Evolutionary conservation across 2,113 vertebrate species (phyloP), one percentile per base, ranked within the genome.

Genomic region (Oophaga pumilio): DNA sequence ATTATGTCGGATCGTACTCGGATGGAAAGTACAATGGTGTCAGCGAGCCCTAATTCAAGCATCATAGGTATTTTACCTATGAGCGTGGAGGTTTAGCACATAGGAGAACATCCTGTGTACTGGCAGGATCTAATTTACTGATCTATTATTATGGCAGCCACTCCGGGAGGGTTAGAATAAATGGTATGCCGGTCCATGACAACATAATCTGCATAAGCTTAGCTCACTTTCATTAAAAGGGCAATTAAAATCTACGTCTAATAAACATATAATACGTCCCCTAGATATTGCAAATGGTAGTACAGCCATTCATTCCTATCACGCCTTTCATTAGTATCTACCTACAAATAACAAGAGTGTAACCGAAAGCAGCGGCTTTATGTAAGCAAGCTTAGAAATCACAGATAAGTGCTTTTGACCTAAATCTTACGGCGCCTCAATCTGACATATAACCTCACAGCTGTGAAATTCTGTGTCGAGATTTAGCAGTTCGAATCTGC

Each of bases 341-440:
- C 85, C 91, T 92, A 92, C 92, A 93, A 94, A 94, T 93, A 93
- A 94, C 93, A 93, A 91, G 89, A 28, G 84, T 62, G 77, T 89
- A 89, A 91, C 90, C 91, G 94, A 94, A 94, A 94, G 93, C 92
- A 92, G 89, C 79, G 90, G 91, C 91, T 95, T 95, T 94, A 93
- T 94, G 93, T 93, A 94, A 96, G 95, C 92, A 95, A 94, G 93
- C 94, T 95, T 93, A 95, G 92, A 95, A 94, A 95, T 94, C 93
- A 92, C 85, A 93, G 94, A 94, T 95, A 95, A 94, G 93, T 93
- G 92, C 92, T 93, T 94, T 92, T 96, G 95, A 95, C 94, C 94
- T 95, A 94, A 95, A 95, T 95, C 94, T 95, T 95, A 93, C 93
- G 93, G 92, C 26, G 80, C 90, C 93, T 94, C 91, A 66, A 92